Base-by-base conservation (phyloP, 2,888 invertebrate genomes). In the Synanthedon formicaeformis region DNA sequence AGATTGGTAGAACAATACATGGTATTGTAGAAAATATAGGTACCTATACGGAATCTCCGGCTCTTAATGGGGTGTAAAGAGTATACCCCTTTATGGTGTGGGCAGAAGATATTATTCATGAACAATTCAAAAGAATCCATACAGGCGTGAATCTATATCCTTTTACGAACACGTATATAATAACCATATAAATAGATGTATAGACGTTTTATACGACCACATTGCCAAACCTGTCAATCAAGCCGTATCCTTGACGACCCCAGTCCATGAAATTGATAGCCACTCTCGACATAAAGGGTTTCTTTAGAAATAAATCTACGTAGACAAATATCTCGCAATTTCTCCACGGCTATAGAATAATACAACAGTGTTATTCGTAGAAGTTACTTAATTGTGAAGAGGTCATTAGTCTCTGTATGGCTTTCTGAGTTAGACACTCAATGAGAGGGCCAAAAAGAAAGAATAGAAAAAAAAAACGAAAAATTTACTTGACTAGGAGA, bases 211-310 rank as follows among this genome's bases (percentile, higher is more conserved):
- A 70, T 62, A 59, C 65, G 65, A 64, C 62, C 66, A 68, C 67
- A 72, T 74, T 72, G 73, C 65, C 68, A 63, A 71, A 67, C 66
- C 72, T 74, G 79, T 80, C 81, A 77, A 79, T 81, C 80, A 80
- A 67, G 64, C 63, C 59, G 34, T 74, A 73, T 67, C 72, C 75
- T 71, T 71, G 74, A 70, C 73, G 69, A 73, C 68, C 64, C 61
- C 57, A 58, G 60, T 62, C 67, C 64, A 60, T 69, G 75, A 75
- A 78, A 81, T 79, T 75, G 78, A 81, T 80, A 77, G 77, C 71
- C 64, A 66, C 60, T 65, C 58, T 60, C 61, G 58, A 62, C 62
- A 61, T 61, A 61, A 34, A 60, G 57, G 58, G 59, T 65, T 66
- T 64, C 63, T 66, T 64, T 61, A 57, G 54, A 23, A 55, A 52